Percentiles rank a stretch among this genome's conserved stretches.
Conservation (phyloP, 2,797 vertebrate species). For the Sebastes nivosus region DNA sequence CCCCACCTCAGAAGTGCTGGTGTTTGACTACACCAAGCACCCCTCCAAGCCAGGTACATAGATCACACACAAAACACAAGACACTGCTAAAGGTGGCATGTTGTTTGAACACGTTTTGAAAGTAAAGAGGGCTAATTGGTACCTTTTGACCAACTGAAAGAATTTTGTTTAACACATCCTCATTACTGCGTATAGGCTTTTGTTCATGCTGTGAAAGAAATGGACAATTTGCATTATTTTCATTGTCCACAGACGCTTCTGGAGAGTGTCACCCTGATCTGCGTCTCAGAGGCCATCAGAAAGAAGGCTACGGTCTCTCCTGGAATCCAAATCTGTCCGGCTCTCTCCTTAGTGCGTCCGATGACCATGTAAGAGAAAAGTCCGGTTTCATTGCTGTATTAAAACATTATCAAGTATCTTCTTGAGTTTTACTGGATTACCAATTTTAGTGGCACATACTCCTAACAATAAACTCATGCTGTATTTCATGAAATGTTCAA, state of each 20-base stretch:
- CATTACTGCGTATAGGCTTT: not conserved
- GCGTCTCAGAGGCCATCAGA: constrained; percentile 93
- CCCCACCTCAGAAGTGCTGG: constrained; percentile 94
- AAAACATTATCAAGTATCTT: too few relatives aligned
- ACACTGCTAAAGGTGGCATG: not conserved
- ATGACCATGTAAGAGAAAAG: constrained; percentile 88
- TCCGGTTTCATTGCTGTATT: not conserved
- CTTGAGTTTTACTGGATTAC: not conserved
- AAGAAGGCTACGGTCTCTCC: constrained; percentile 95
- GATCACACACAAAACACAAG: not conserved
- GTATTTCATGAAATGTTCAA: not conserved
- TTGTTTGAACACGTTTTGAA: not conserved
- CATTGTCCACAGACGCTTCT: constrained; percentile 83
- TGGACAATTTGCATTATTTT: not conserved
- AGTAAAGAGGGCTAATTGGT: not conserved
- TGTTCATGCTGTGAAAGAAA: not conserved
- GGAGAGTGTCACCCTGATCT: constrained; percentile 95
- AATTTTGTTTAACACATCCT: not conserved
- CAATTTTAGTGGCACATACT: not conserved
- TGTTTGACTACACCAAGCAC: constrained; percentile 97
- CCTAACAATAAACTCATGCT: not conserved
- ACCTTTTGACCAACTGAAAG: not conserved
- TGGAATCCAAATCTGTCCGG: constrained; percentile 97
- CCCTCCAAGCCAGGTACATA: constrained; percentile 92
- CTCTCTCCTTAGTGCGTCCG: constrained; percentile 93